Conservation (phyloP, 2,113 vertebrate genomes). For the Anthoscopus minutus region DNA sequence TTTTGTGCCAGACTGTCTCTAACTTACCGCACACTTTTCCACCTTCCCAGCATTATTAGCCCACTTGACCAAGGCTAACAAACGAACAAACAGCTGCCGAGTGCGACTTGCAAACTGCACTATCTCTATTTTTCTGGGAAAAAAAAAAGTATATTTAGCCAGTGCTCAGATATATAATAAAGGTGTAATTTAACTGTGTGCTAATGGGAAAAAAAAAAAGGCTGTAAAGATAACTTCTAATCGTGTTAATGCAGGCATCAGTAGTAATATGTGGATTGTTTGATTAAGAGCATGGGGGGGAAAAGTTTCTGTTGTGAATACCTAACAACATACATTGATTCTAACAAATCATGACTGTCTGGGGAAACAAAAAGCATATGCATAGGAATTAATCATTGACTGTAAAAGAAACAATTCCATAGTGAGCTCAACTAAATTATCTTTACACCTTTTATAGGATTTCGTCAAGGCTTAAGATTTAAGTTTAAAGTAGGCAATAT, state of each 20-base stretch:
- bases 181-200: not conserved
- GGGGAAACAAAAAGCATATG: not conserved
- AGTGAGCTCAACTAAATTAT: not conserved
- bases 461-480: not conserved
- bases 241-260: not conserved
- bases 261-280: not conserved
- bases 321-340: not conserved
- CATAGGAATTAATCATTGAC: not conserved
- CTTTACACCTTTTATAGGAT: not conserved
- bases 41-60: conserved; percentile 98
- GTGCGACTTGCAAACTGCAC: conserved; percentile 98
- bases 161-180: not conserved
- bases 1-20: not conserved
- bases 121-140: conserved; percentile 95
- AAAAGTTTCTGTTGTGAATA: not conserved
- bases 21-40: conserved; percentile 96
- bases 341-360: not conserved
- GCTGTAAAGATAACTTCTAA: not conserved
- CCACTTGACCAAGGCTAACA: conserved; percentile 96
- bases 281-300: not conserved
- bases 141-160: conserved; percentile 17
- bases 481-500: not conserved
- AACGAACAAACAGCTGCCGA: conserved; percentile 93
- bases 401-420: not conserved
- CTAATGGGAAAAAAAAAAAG: not conserved